Percentiles rank a stretch among this genome's conserved stretches.
Evolutionary conservation across 1,140 invertebrate genomes (phyloP).

Genomic region (Penaeus chinensis): DNA sequence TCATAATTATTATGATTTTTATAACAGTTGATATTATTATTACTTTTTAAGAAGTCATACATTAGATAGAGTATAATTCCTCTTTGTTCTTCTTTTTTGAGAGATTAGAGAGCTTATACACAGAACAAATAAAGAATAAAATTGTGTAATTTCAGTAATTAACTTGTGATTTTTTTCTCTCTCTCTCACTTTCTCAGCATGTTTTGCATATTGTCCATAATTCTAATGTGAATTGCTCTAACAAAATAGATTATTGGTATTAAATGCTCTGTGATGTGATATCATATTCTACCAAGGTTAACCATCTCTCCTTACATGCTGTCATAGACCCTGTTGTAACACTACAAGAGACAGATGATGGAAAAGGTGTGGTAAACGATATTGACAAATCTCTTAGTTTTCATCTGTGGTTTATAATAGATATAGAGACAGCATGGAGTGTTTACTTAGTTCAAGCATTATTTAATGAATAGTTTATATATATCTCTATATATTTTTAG

Average conservation of each 20-base stretch:
- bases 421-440: not conserved
- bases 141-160: not conserved
- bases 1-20: too few relatives aligned
- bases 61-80: too few relatives aligned
- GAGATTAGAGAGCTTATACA: too few relatives aligned
- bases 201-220: too few relatives aligned
- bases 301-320: slow-evolving; percentile 33
- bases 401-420: not conserved
- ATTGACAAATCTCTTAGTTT: not conserved
- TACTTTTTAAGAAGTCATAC: too few relatives aligned
- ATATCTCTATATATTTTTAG: not conserved
- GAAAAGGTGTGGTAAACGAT: slow-evolving; percentile 29
- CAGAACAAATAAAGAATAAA: too few relatives aligned
- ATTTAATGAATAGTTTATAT: not conserved
- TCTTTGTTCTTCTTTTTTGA: too few relatives aligned
- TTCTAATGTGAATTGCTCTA: too few relatives aligned
- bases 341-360: slow-evolving; percentile 36
- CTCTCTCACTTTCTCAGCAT: not conserved
- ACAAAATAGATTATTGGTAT: too few relatives aligned
- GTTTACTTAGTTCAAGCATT: not conserved
- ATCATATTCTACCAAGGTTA: slow-evolving; percentile 10
- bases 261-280: not conserved
- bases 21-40: too few relatives aligned
- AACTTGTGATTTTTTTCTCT: not conserved
- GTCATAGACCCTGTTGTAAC: slow-evolving; percentile 32